Conservation (phyloP, 2,797 vertebrate species). For the Labroides dimidiatus region DNA sequence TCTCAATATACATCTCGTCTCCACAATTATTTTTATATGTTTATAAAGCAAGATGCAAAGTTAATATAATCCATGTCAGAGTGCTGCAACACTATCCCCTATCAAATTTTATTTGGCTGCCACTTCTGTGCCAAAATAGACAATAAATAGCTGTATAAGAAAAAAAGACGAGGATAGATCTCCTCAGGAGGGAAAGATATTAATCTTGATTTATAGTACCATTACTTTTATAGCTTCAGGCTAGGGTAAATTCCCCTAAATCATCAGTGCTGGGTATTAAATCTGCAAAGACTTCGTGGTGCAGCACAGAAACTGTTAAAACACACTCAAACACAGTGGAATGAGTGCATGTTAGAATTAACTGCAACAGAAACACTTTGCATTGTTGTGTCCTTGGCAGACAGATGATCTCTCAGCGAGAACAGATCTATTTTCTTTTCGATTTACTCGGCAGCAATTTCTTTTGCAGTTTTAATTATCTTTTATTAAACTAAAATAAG, state of each 20-base stretch:
- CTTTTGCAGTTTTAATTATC: slow-evolving; percentile 33
- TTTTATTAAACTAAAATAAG: slow-evolving; percentile 18
- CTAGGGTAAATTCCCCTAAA: slow-evolving; percentile 26
- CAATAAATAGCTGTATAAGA: slow-evolving; percentile 1
- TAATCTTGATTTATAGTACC: slow-evolving; percentile 32
- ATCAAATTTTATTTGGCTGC: slow-evolving; percentile 31
- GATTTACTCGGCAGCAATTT: slow-evolving; percentile 18
- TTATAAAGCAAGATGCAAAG: background rate
- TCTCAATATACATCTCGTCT: background rate
- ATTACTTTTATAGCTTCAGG: slow-evolving; percentile 27
- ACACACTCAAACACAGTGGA: background rate
- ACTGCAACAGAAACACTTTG: background rate
- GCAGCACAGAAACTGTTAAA: background rate
- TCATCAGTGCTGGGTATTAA: slow-evolving; percentile 38
- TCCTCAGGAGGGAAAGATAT: slow-evolving; percentile 25
- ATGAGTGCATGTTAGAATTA: too few species aligned
- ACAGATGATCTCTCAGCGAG: slow-evolving; percentile 26
- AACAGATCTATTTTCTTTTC: slow-evolving; percentile 12
- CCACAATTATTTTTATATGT: slow-evolving; percentile 10
- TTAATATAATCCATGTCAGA: slow-evolving; percentile 11
- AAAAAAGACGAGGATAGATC: background rate
- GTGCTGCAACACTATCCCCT: background rate
- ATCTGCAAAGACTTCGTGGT: slow-evolving; percentile 8
- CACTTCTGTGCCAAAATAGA: slow-evolving; percentile 8
- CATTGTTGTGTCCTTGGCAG: slow-evolving; percentile 1